Percentiles rank a stretch among this genome's conserved stretches.
Evolutionary conservation across 1,140 invertebrate species (phyloP).

Genomic region (Drosophila nannoptera): DNA sequence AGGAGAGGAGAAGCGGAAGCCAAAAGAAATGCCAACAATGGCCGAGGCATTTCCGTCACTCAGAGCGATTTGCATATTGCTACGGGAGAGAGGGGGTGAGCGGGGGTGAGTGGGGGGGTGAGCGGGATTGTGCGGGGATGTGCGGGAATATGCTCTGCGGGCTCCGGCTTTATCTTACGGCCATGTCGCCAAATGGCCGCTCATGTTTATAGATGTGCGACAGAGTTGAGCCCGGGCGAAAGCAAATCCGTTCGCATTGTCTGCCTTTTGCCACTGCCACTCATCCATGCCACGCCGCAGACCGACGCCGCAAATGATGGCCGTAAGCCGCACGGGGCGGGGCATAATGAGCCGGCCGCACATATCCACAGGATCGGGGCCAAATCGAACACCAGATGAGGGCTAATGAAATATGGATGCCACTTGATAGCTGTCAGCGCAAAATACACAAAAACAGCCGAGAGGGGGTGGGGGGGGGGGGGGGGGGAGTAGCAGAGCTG

Average conservation of each 20-base stretch:
- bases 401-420: conserved; percentile 18
- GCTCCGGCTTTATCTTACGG: conserved; percentile 43
- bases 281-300: conserved; percentile 29
- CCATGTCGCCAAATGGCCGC: conserved; percentile 43
- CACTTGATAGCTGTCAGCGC: not conserved
- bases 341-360: conserved; percentile 43
- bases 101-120: too few species aligned
- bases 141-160: not conserved
- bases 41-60: conserved; percentile 45
- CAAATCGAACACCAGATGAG: conserved; percentile 41
- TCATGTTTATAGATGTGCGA: conserved; percentile 6
- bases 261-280: conserved; percentile 48
- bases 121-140: too few species aligned
- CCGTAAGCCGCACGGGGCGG: conserved; percentile 19
- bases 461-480: too few species aligned
- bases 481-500: not conserved
- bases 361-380: conserved; percentile 14
- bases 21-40: conserved; percentile 53
- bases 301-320: conserved; percentile 2
- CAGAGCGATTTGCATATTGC: conserved; percentile 63
- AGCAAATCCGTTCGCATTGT: conserved; percentile 59
- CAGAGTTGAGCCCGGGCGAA: conserved; percentile 26
- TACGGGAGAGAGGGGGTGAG: not conserved
- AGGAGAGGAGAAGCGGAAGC: too few species aligned
- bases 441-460: too few species aligned